These are phyloP conservation scores for Apogon hyalosoma DNA, from an alignment of 2,797 vertebrate species.

Conservation along the genomic window DNA sequence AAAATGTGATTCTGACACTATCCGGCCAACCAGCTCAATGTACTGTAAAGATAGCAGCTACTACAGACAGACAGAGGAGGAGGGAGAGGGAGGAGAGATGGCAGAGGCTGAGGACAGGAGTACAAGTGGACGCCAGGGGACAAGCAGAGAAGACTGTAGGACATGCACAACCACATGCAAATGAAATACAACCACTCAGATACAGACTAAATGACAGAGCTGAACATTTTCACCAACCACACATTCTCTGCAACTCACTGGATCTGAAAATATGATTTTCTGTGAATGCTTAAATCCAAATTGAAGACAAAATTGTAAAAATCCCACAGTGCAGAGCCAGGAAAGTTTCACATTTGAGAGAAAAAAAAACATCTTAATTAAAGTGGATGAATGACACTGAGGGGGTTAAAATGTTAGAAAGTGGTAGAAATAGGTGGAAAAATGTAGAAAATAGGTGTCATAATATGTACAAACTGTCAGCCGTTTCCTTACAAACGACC, in stretches of 20 bases:
- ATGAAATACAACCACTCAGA: conserved; percentile 23
- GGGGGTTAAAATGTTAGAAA: neutral
- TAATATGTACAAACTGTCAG: conserved; percentile 2
- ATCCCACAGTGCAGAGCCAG: neutral
- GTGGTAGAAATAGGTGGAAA: too few relatives aligned
- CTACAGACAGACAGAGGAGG: conserved; percentile 49
- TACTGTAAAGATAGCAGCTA: conserved; percentile 71
- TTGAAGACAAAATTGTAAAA: neutral
- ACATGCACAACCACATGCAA: conserved; percentile 33
- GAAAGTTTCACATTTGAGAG: conserved; percentile 7
- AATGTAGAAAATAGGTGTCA: neutral
- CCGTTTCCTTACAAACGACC: conserved; percentile 22
- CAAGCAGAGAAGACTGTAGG: conserved; percentile 46
- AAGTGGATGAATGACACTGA: conserved; percentile 17
- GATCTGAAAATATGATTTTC: conserved; percentile 12
- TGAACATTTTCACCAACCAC: conserved; percentile 7
- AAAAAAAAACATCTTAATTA: conserved; percentile 13
- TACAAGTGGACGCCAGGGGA: conserved; percentile 54
- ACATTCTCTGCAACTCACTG: conserved; percentile 26
- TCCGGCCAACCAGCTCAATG: conserved; percentile 50
- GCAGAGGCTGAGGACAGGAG: conserved; percentile 47
- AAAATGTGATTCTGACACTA: conserved; percentile 71
- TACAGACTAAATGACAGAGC: neutral
- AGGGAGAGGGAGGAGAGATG: conserved; percentile 36
- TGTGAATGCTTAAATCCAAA: neutral